Percentiles rank a stretch among this genome's conserved stretches.
Conservation (phyloP, 2,888 invertebrate genomes). For the Protonemura montana region DNA sequence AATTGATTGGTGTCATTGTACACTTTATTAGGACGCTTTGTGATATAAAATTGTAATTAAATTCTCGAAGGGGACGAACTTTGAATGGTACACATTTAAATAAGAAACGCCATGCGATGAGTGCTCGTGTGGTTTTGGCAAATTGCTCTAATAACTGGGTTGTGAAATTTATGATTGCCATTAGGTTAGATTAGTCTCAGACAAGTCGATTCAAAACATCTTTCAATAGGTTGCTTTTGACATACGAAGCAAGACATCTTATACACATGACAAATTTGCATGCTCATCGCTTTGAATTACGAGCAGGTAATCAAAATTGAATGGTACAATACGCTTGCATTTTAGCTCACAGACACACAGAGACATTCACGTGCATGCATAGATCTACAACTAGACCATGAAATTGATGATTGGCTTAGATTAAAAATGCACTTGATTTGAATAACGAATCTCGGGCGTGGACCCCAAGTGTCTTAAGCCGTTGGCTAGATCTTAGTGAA, state of each 20-base stretch:
- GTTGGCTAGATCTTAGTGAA: not conserved
- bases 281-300: not conserved
- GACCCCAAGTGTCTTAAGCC: not conserved
- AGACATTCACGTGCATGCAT: not conserved
- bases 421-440: conserved; percentile 9
- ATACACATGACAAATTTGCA: not conserved
- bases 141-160: not conserved
- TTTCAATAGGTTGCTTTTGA: not conserved
- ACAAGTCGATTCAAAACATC: not conserved
- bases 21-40: not conserved
- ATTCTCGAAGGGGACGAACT: not conserved
- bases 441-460: not conserved
- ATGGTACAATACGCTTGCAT: not conserved
- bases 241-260: not conserved
- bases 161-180: not conserved
- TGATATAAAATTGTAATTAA: not conserved
- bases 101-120: not conserved
- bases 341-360: not conserved
- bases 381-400: not conserved
- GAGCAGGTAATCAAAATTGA: not conserved
- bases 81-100: not conserved
- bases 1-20: not conserved
- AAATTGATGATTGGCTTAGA: not conserved
- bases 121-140: not conserved
- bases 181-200: not conserved